Base-by-base conservation (phyloP, 23 tunicate genomes). In the Trididemnum miniatum region DNA sequence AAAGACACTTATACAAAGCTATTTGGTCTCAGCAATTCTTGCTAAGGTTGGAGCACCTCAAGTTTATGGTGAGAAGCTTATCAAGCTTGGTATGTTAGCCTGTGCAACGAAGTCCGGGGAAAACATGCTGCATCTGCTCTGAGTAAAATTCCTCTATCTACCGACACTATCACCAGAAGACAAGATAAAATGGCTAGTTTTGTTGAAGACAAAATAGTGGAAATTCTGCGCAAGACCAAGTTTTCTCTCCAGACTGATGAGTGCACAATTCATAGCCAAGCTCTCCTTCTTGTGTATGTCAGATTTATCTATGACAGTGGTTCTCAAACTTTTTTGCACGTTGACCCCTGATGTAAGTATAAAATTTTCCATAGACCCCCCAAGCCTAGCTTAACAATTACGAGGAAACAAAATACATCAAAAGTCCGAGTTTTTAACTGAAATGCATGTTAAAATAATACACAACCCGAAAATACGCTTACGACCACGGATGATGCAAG, bases 211-310 rank as follows among this genome's bases (percentile, higher is more conserved):
- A 31, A 69, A 69, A 69, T 69, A 69, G 76, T 69, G 76, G 76
- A 69, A 69, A 69, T 69, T 69, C 76, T 31, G 76, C 76, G 76
- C 76, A 69, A 69, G 39, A 69, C 76, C 32, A 69, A 69, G 76
- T 69, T 69, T 69, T 69, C 76, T 69, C 38, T 69, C 39, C 76
- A 69, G 76, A 69, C 76, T 69, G 76, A 69, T 34, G 40, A 69
- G 76, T 29, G 76, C 76, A 69, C 76, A n/a, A 69, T 69, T 69
- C 76, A 69, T 69, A 69, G 23, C 76, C 76, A 69, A 69, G 76
- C 76, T 69, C 20, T 69, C 76, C 76, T 69, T 69, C 39, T 69
- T 69, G 76, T 69, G 38, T 69, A 69, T 69, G 76, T 69, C 76
- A 69, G 76, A 69, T 69, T 69, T 38, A 69, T 31, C 18, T 49